Evolutionary conservation across 1,140 invertebrate species (phyloP).

Genomic region (Drosophila ironensis): DNA sequence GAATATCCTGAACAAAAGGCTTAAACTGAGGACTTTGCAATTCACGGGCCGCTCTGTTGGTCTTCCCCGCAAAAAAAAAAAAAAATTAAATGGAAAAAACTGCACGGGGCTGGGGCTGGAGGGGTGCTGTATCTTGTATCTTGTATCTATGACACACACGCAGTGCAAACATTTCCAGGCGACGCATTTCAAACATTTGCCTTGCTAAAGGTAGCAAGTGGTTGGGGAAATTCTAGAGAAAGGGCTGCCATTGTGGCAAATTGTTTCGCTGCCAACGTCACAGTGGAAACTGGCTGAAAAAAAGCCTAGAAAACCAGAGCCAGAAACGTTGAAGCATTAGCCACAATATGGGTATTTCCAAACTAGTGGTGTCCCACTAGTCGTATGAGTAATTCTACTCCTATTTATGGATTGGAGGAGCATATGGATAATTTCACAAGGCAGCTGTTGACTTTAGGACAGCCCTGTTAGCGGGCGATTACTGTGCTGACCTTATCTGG

Average conservation of each 20-base stretch:
- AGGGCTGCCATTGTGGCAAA: conserved; percentile 48
- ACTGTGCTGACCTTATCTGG: conserved; percentile 15
- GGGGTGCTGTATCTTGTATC: background rate
- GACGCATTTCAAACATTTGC: conserved; percentile 51
- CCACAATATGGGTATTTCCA: no score
- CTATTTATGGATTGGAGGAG: no score
- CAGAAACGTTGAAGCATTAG: no score
- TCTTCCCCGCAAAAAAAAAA: conserved; percentile 22
- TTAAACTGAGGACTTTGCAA: conserved; percentile 34
- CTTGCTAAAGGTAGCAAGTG: background rate
- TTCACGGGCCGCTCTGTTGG: conserved; percentile 10
- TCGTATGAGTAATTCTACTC: no score
- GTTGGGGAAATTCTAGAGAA: background rate
- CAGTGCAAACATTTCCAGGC: conserved; percentile 53
- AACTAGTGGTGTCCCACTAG: no score
- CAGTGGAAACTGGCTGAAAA: background rate
- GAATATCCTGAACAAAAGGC: conserved; percentile 19
- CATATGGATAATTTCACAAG: no score
- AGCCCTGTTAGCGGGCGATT: background rate
- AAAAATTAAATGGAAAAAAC: no score
- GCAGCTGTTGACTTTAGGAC: no score
- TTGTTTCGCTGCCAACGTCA: conserved; percentile 21
- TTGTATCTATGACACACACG: conserved; percentile 51
- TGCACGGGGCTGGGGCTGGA: background rate
- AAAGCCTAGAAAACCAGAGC: background rate